A percentile compares a stretch with the other conserved stretches of the same genome.
These are phyloP conservation scores for Halichoerus grypus DNA, from an alignment of 2,113 vertebrate species.

Conservation along the genomic window DNA sequence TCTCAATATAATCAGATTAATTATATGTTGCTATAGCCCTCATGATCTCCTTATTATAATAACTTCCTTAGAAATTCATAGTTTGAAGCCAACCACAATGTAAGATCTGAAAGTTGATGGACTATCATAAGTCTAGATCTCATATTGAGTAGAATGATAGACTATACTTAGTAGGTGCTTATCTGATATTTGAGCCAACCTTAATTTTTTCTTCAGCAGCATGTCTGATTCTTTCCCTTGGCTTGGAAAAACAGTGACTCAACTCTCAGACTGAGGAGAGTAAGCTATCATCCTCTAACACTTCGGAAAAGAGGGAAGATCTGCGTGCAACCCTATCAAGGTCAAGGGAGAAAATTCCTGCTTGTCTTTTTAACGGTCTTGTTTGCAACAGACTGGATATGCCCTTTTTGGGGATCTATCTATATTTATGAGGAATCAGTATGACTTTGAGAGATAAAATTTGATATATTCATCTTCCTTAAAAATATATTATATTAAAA, in stretches of 20 bases:
- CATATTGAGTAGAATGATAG: not conserved
- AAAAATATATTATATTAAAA: constrained; percentile 12
- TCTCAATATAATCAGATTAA: not conserved
- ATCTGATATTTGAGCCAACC: not conserved
- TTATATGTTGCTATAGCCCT: not conserved
- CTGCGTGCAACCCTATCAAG: not conserved
- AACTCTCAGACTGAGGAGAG: not conserved
- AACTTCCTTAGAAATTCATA: not conserved
- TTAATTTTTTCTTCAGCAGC: not conserved
- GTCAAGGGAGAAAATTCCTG: not conserved
- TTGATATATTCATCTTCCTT: not conserved
- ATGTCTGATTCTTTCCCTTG: not conserved
- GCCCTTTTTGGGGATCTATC: too few species aligned
- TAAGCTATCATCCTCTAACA: not conserved
- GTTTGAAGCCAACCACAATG: not conserved
- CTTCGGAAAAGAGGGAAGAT: not conserved
- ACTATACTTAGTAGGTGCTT: not conserved
- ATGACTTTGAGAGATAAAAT: not conserved
- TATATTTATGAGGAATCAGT: not conserved
- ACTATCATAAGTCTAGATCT: not conserved
- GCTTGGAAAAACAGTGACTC: not conserved
- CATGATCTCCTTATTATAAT: not conserved
- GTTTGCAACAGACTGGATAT: not conserved
- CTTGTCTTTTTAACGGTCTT: not conserved
- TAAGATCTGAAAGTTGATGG: not conserved